phyloP scores from a whole-genome alignment of 2,797 vertebrate species.

The Urosaurus nigricauda region DNA sequence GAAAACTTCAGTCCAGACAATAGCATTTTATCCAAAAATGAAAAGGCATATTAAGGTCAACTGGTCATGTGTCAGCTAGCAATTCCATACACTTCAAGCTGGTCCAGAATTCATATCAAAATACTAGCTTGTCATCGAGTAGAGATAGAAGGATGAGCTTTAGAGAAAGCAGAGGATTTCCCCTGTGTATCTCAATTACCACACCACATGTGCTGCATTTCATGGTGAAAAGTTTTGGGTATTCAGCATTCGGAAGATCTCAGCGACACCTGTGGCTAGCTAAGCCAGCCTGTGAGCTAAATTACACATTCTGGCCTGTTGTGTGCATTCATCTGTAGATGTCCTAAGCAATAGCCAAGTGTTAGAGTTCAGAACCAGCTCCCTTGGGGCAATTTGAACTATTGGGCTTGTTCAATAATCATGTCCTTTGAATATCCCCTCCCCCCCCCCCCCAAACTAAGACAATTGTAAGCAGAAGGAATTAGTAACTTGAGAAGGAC shows the following conservation, averaged over 20 bases:
- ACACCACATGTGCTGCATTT: neutral
- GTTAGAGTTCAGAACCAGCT: neutral
- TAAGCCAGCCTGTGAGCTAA: constrained; percentile 23
- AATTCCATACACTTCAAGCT: constrained; percentile 21
- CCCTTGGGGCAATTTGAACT: neutral
- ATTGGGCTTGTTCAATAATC: neutral
- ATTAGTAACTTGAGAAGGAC: neutral
- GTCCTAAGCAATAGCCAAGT: neutral
- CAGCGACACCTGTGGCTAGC: constrained; percentile 17
- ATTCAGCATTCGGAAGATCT: constrained; percentile 35
- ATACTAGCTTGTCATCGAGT: neutral
- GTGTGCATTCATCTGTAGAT: neutral
- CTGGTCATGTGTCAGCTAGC: neutral
- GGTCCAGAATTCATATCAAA: constrained; percentile 11
- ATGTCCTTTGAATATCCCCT: neutral
- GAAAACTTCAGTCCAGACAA: neutral
- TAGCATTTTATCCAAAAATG: constrained; percentile 14
- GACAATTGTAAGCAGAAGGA: neutral
- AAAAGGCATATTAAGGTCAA: neutral
- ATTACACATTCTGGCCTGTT: neutral
- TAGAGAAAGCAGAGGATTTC: neutral
- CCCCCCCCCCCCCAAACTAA: neutral
- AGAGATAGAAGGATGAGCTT: constrained; percentile 3
- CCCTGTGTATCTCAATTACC: neutral
- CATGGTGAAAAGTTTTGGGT: constrained; percentile 28